Conservation (phyloP, 2,888 invertebrate genomes). For the Neoaliturus tenellus region DNA sequence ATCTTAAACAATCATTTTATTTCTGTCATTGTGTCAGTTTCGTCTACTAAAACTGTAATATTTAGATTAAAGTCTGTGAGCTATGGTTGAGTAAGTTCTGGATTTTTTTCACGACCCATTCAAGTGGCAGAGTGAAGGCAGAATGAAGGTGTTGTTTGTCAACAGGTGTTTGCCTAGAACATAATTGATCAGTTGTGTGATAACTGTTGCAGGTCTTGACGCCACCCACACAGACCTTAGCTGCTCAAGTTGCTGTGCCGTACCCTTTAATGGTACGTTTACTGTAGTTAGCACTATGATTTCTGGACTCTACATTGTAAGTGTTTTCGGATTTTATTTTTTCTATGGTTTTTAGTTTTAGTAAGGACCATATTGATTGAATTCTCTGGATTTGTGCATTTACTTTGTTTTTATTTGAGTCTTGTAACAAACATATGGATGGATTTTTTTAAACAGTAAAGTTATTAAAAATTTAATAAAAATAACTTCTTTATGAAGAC, state of each 20-base stretch:
- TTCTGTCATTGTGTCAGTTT: no score
- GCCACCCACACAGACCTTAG: background rate
- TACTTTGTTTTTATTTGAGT: background rate
- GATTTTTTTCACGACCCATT: no score
- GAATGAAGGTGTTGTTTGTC: slow-evolving; percentile 5
- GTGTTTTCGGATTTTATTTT: background rate
- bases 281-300: background rate
- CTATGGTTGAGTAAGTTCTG: no score
- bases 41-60: background rate
- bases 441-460: no score
- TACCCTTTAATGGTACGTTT: slow-evolving; percentile 2
- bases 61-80: no score
- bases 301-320: background rate
- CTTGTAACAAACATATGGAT: background rate
- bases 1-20: no score
- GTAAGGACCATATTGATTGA: background rate
- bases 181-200: slow-evolving; percentile 37
- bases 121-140: background rate
- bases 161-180: slow-evolving; percentile 21
- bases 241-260: slow-evolving; percentile 1
- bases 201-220: slow-evolving; percentile 25
- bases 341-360: background rate
- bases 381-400: background rate
- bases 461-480: no score
- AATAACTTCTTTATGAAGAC: no score